These are phyloP conservation scores for Sesia apiformis DNA, from an alignment of 2,888 invertebrate genomes.

Conservation along the genomic window DNA sequence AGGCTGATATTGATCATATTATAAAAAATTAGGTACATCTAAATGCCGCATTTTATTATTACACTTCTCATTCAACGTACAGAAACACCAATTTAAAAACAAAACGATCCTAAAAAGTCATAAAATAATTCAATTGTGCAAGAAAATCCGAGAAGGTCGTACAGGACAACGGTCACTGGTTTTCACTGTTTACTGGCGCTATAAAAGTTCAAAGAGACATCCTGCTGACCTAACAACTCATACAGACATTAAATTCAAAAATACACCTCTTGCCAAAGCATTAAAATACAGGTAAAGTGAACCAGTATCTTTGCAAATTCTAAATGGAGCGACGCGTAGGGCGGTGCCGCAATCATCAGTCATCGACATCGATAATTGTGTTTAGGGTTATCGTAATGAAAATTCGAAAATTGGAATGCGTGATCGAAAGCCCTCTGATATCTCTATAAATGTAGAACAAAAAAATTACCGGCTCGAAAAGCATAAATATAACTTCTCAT, in stretches of 20 bases:
- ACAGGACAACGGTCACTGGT: constrained; percentile 4
- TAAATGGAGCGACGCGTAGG: constrained; percentile 20
- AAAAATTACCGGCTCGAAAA: too few species aligned
- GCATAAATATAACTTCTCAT: too few species aligned
- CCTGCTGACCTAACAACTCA: constrained; percentile 11
- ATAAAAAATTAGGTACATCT: too few species aligned
- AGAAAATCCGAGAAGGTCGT: not conserved
- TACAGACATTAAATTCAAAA: constrained; percentile 3
- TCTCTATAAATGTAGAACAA: too few species aligned
- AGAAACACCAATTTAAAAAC: not conserved
- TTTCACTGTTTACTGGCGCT: constrained; percentile 11
- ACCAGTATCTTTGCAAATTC: constrained; percentile 6
- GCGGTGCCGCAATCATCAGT: constrained; percentile 14
- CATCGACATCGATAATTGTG: constrained; percentile 17
- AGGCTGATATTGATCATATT: too few species aligned
- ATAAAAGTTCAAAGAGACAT: constrained; percentile 18
- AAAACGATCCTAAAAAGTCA: not conserved
- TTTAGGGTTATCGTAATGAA: too few species aligned
- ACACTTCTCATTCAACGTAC: too few species aligned
- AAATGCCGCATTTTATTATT: too few species aligned
- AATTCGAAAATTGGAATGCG: too few species aligned
- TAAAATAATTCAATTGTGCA: not conserved
- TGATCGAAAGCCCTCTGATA: too few species aligned
- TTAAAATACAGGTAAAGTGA: constrained; percentile 1
- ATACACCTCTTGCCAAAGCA: not conserved